Conservation (phyloP, 2,113 vertebrate species). For the Lamprotornis superbus region DNA sequence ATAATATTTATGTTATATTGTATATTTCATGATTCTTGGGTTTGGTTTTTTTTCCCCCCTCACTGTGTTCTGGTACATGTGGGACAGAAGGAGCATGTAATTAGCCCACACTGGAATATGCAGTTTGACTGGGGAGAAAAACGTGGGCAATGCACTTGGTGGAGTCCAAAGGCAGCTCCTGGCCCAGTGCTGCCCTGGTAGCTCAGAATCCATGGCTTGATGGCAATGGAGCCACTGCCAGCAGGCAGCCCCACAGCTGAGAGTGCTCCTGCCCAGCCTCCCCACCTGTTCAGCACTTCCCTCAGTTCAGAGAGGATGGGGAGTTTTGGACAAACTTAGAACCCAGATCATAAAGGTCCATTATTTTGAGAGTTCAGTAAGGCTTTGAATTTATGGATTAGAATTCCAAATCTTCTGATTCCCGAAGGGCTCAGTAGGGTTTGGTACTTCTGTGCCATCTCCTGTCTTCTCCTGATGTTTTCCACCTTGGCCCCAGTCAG, state of each 20-base stretch:
- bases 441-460: background rate
- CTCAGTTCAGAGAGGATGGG: accelerated
- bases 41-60: too few relatives aligned
- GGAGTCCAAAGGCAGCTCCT: background rate
- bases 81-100: background rate
- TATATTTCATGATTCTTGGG: background rate
- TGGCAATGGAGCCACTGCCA: background rate
- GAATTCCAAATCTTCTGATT: background rate
- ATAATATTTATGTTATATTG: accelerated
- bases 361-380: background rate
- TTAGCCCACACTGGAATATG: background rate
- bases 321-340: background rate
- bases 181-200: accelerated
- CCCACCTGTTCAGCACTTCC: accelerated
- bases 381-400: background rate
- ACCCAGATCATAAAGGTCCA: background rate
- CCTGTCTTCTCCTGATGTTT: background rate
- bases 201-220: background rate
- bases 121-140: background rate
- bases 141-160: accelerated
- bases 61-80: background rate
- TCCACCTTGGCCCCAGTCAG: background rate
- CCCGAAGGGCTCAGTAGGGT: background rate
- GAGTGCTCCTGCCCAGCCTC: background rate
- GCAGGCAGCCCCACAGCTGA: background rate